A percentile compares a stretch with the other conserved stretches of the same genome.
These are phyloP conservation scores for Carterocephalus palaemon DNA, from an alignment of 2,888 invertebrate genomes.

Conservation along the genomic window DNA sequence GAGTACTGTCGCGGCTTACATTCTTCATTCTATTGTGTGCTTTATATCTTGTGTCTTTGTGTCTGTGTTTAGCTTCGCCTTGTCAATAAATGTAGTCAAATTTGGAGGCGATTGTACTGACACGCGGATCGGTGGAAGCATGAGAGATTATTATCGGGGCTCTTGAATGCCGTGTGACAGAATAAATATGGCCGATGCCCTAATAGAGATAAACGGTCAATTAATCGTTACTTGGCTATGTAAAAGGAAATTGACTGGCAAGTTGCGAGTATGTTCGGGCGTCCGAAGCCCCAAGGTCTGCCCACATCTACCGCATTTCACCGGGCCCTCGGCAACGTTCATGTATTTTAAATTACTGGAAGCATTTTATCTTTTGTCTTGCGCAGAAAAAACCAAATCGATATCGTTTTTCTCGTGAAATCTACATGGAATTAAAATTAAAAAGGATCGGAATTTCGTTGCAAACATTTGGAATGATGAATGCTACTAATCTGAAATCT, in stretches of 20 bases:
- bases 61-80: slow-evolving; percentile 44
- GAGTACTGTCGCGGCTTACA: slow-evolving; percentile 62
- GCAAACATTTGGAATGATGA: slow-evolving; percentile 62
- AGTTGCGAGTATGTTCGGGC: slow-evolving; percentile 21
- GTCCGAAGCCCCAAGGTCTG: slow-evolving; percentile 19
- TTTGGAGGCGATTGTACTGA: slow-evolving; percentile 44
- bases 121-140: slow-evolving; percentile 41
- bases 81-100: slow-evolving; percentile 41
- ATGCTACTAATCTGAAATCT: slow-evolving; percentile 68
- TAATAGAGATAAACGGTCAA: slow-evolving; percentile 43
- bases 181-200: slow-evolving; percentile 42
- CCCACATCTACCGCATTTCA: slow-evolving; percentile 25
- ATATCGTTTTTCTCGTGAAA: slow-evolving; percentile 45
- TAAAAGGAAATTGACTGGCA: slow-evolving; percentile 21
- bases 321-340: slow-evolving; percentile 12
- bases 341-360: slow-evolving; percentile 23
- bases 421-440: slow-evolving; percentile 47
- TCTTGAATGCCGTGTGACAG: slow-evolving; percentile 40
- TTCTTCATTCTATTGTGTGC: slow-evolving; percentile 59
- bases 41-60: slow-evolving; percentile 49
- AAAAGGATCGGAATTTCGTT: slow-evolving; percentile 55
- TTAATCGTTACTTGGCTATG: slow-evolving; percentile 38
- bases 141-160: slow-evolving; percentile 44
- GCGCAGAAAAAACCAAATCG: slow-evolving; percentile 17
- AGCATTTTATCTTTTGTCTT: slow-evolving; percentile 25